Conservation (phyloP, 2,888 invertebrate species). For the Meghimatium bilineatum region DNA sequence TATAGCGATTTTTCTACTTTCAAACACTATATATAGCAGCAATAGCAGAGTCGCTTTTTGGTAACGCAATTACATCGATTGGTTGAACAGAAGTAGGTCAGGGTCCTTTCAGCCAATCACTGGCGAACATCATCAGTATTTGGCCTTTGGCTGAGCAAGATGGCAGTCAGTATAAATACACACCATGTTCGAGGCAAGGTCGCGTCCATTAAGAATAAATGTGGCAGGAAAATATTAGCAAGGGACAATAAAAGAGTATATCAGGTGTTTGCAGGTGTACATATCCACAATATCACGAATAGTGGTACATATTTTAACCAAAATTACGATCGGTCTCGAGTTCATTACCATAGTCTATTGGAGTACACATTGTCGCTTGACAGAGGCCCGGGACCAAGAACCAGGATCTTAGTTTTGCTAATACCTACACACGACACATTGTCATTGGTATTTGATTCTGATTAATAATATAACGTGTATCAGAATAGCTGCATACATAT, state of each 20-base stretch:
- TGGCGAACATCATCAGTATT: conserved; percentile 61
- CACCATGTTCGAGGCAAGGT: conserved; percentile 80
- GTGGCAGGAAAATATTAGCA: background rate
- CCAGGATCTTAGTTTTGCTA: background rate
- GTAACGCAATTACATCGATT: conserved; percentile 35
- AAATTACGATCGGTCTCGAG: background rate
- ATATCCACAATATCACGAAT: background rate
- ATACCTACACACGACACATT: background rate
- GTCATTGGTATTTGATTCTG: background rate
- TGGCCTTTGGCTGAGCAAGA: conserved; percentile 81
- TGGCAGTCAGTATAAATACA: conserved; percentile 99
- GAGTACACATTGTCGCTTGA: background rate
- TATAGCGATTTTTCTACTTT: too few relatives aligned
- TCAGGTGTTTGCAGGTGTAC: background rate
- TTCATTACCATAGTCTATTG: background rate
- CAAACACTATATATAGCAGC: too few relatives aligned
- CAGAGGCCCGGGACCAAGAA: background rate
- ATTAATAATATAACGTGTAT: background rate
- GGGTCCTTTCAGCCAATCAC: conserved; percentile 57
- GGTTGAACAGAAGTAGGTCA: conserved; percentile 29
- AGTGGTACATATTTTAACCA: background rate
- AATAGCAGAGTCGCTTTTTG: conserved; percentile 20
- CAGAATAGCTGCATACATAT: background rate
- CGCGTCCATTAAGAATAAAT: conserved; percentile 54
- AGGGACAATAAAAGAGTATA: conserved; percentile 1